Evolutionary conservation across 2,113 vertebrate genomes (phyloP), one percentile per base, ranked within the genome.

Genomic region (Typhlomys cinereus): DNA sequence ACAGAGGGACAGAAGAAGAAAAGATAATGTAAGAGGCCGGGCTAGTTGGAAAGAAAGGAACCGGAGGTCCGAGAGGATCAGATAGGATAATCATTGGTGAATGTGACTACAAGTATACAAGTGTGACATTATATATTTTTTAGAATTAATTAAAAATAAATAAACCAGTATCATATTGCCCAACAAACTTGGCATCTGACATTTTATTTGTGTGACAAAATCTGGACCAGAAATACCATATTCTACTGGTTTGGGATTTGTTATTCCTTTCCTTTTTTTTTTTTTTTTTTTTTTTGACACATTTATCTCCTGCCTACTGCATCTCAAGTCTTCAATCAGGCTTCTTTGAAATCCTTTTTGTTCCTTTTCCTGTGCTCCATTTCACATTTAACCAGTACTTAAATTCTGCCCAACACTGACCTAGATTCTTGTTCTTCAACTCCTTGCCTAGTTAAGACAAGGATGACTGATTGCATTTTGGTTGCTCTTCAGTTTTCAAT

Each of bases 401-500:
- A 83, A 69, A 73, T 74, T 82, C 71, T 89, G 15, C 34, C n/a
- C 13, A 74, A 88, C 39, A 54, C 27, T 85, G 54, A 80, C 80
- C 25, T 52, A 76, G 20, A 87, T 89, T 81, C 54, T 83, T 85
- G n/a, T 11, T 86, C 21, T 54, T 50, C 6, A 2, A 46, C 48
- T 73, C 44, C 67, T 93, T 81, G 36, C 21, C 46, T 64, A 48
- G 36, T 85, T 36, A 88, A 84, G 31, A 87, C 39, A 78, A 23
- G 21, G 54, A 82, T 92, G 34, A 57, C 11, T 59, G 87, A 85
- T 41, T 86, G 29, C 14, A 89, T 44, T 89, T 66, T 61, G 44
- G 31, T 54, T 85, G 4, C 57, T 54, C 3, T 88, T 90, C 29
- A 81, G 48, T 73, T 94, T 94, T 90, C 54, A 85, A 57, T 82